phyloP scores from a whole-genome alignment of 2,888 invertebrate genomes.

The Ectemnius continuus region DNA sequence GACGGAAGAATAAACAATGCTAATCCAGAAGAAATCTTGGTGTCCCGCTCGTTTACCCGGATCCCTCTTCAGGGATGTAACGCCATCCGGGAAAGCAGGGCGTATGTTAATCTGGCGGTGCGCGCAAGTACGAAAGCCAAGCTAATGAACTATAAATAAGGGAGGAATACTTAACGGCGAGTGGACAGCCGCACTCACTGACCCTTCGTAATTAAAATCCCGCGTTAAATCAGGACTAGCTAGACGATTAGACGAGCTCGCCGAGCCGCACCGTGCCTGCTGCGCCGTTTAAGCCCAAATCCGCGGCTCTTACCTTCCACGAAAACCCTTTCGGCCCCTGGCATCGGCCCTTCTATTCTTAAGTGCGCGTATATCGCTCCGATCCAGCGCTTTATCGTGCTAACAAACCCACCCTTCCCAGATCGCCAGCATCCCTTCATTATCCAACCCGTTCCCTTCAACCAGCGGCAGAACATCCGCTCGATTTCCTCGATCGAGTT shows the following conservation, averaged over 20 bases:
- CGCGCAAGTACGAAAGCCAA: conserved; percentile 53
- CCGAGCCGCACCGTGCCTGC: conserved; percentile 10
- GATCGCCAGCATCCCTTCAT: neutral
- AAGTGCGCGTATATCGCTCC: conserved; percentile 16
- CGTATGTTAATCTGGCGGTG: conserved; percentile 66
- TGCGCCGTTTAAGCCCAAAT: conserved; percentile 59
- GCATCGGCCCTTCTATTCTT: conserved; percentile 36
- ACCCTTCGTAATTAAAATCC: conserved; percentile 76
- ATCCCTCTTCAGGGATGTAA: conserved; percentile 28
- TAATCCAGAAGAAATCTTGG: neutral
- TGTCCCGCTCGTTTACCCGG: neutral
- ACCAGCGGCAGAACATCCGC: neutral
- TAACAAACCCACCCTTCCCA: neutral
- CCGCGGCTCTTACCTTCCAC: conserved; percentile 51
- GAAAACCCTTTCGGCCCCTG: conserved; percentile 25
- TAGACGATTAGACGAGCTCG: conserved; percentile 66
- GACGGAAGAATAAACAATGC: no score
- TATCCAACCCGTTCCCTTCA: neutral
- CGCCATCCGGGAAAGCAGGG: conserved; percentile 22
- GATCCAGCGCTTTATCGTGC: conserved; percentile 14
- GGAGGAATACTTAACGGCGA: conserved; percentile 62
- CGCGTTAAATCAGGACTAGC: conserved; percentile 73
- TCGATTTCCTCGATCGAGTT: no score
- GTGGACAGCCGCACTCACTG: conserved; percentile 67
- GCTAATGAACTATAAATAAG: conserved; percentile 74